Base-by-base conservation (phyloP, 1,140 invertebrate genomes). In the Calliphora vicina region DNA sequence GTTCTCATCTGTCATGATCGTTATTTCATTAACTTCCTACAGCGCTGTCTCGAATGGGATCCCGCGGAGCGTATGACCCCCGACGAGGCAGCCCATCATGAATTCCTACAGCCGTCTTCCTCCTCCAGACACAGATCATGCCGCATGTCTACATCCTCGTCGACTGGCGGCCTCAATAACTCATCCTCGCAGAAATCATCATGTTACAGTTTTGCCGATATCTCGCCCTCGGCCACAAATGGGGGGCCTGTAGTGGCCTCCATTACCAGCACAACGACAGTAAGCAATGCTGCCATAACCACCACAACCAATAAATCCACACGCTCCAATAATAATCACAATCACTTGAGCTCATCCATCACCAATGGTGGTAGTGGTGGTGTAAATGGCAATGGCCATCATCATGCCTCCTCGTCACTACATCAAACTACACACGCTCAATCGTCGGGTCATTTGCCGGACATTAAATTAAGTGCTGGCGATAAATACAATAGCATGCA, bases 41-140 rank as follows among this genome's bases (percentile, higher is more conserved):
- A 95, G 83, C 93, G 95, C 89, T 99, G 98, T 91, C 93, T 99
- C 83, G 96, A 98, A 89, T 99, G 98, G 98, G 97, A 99, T 92
- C 96, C 98, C 15, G 95, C 96, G 85, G 85, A 94, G 95, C 93
- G 98, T 81, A 95, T 99, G 94, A 98, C 96, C 20, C 97, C 98
- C 2, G 95, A 96, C 78, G 97, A 99, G 87, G 96, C 96, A 27
- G 92, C 95, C 67, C 92, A 93, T 57, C 96, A 96, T 90, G 95
- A 96, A 87, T 96, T 95, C 93, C 91, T 97, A 67, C 92, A 92
- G 42, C 89, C 89, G 61, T 87, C 89, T 81, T 83, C 88, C 23
- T 88, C 90, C 73, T 89, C 87, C 83, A 88, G 88, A 76, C 88
- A 89, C 85, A 88, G 88, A 85, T 88, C 87, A 80, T 89, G 88